phyloP scores from a whole-genome alignment of 2,113 vertebrate genomes.

The Speoplatyrhinus poulsoni region DNA sequence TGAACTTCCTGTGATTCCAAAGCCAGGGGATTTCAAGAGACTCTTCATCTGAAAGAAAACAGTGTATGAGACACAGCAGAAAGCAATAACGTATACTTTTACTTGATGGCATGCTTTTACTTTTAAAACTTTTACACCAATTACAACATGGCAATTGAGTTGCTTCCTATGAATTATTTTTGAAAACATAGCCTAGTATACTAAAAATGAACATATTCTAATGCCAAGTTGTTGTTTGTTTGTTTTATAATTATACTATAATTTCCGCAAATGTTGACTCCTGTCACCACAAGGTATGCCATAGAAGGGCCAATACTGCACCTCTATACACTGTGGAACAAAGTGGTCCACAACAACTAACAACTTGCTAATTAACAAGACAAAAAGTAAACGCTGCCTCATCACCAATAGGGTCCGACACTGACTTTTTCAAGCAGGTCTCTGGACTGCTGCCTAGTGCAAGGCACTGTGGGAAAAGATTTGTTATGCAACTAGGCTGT shows the following conservation, averaged over 20 bases:
- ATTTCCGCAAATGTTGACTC: not conserved
- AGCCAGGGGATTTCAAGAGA: slow-evolving; percentile 83
- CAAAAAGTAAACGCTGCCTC: not conserved
- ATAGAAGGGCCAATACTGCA: not conserved
- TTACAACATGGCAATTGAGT: slow-evolving; percentile 26
- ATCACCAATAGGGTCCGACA: slow-evolving; percentile 26
- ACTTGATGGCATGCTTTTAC: slow-evolving; percentile 57
- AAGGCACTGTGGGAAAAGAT: slow-evolving; percentile 50
- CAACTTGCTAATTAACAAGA: not conserved
- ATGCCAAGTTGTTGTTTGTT: slow-evolving; percentile 2
- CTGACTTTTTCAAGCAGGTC: slow-evolving; percentile 48
- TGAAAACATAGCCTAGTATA: slow-evolving; percentile 1
- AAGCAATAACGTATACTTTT: slow-evolving; percentile 63
- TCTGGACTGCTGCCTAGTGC: slow-evolving; percentile 51
- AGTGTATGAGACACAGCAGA: slow-evolving; percentile 83
- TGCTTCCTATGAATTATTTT: slow-evolving; percentile 12
- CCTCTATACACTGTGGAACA: not conserved
- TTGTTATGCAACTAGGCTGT: slow-evolving; percentile 41
- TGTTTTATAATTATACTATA: not conserved
- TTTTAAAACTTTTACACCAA: slow-evolving; percentile 17
- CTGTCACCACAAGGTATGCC: not conserved
- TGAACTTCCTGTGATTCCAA: slow-evolving; percentile 86
- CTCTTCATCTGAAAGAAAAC: slow-evolving; percentile 92
- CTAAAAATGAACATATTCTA: not conserved
- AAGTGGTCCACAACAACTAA: not conserved